Conservation (phyloP, 1,140 invertebrate species). For the Grapholita molesta region DNA sequence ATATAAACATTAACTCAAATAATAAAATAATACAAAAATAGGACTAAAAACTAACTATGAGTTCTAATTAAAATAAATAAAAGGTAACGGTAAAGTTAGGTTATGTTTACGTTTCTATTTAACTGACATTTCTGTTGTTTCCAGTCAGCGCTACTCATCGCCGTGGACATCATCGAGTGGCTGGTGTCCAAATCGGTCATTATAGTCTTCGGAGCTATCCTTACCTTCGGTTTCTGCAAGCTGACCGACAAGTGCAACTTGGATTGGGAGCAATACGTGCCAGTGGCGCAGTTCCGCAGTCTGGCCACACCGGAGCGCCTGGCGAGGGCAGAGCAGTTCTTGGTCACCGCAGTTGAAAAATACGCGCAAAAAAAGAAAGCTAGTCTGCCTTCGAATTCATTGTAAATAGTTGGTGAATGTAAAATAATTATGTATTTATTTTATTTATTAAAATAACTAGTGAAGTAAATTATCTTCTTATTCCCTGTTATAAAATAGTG, state of each 20-base stretch:
- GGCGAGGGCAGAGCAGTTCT: constrained; percentile 20
- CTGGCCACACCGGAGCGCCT: constrained; percentile 21
- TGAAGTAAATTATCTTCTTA: too few species aligned
- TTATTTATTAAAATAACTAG: constrained; percentile 14
- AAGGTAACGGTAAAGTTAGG: too few species aligned
- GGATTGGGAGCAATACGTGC: constrained; percentile 15
- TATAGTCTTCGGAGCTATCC: constrained; percentile 17
- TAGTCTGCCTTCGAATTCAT: background rate
- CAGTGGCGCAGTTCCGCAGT: constrained; percentile 14
- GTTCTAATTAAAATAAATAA: too few species aligned
- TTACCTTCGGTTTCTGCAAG: constrained; percentile 24
- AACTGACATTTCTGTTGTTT: background rate
- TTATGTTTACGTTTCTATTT: background rate
- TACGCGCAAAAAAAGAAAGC: constrained; percentile 19
- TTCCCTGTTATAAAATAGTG: background rate
- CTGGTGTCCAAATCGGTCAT: constrained; percentile 18
- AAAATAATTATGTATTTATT: background rate
- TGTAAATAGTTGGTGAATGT: too few species aligned
- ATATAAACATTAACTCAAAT: too few species aligned
- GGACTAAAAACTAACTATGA: too few species aligned
- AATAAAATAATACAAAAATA: too few species aligned
- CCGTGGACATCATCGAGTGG: constrained; percentile 19
- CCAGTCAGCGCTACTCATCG: constrained; percentile 19
- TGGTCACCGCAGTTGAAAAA: constrained; percentile 20
- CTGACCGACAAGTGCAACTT: constrained; percentile 23